A percentile compares a stretch with the other conserved stretches of the same genome.
Conservation (phyloP, 2,113 vertebrate genomes). For the Phoenicopterus ruber region DNA sequence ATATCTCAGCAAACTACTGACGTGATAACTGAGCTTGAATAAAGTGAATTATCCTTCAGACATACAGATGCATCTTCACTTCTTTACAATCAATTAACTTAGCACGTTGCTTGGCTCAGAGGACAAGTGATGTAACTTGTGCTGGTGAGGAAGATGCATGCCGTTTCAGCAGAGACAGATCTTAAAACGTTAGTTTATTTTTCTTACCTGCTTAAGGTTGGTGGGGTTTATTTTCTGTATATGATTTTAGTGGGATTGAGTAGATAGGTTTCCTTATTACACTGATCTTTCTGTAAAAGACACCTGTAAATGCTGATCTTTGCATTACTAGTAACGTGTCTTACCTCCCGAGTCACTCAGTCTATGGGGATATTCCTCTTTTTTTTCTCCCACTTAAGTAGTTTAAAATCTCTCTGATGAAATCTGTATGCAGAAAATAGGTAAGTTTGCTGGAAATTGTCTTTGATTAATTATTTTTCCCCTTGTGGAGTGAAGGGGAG, state of each 20-base stretch:
- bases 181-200: neutral
- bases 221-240: neutral
- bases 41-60: neutral
- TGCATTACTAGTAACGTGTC: neutral
- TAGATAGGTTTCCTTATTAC: neutral
- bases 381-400: neutral
- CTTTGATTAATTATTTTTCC: neutral
- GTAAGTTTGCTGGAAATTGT: neutral
- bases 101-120: neutral
- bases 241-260: neutral
- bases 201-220: neutral
- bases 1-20: neutral
- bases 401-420: neutral
- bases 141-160: neutral
- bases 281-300: neutral
- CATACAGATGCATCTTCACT: neutral
- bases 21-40: neutral
- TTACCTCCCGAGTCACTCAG: neutral
- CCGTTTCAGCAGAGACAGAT: neutral
- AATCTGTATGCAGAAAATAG: neutral
- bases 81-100: neutral
- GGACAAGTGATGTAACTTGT: neutral
- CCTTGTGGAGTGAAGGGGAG: neutral
- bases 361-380: neutral
- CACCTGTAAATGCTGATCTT: neutral